Evolutionary conservation across 2,113 vertebrate species (phyloP).

Genomic region (Rhadina sibilatrix): DNA sequence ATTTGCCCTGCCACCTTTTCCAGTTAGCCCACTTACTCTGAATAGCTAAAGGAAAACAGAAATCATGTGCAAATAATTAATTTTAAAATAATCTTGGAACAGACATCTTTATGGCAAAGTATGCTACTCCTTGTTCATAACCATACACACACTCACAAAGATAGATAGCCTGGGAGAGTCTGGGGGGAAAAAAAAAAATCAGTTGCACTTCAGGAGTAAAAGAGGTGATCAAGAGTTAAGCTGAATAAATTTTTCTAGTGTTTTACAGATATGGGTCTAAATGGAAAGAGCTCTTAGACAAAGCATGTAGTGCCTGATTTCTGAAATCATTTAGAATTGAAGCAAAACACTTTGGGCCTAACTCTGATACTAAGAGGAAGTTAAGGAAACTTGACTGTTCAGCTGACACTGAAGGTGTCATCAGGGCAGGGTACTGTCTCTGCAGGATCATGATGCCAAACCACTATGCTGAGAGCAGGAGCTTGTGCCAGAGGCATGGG

Average conservation of each 20-base stretch:
- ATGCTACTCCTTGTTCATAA: neutral
- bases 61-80: neutral
- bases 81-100: neutral
- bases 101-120: neutral
- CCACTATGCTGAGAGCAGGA: neutral
- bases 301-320: neutral
- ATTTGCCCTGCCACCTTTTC: conserved; percentile 2
- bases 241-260: neutral
- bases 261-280: neutral
- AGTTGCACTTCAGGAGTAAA: neutral
- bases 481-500: neutral
- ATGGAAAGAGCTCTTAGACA: neutral
- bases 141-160: neutral
- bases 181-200: neutral
- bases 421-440: neutral
- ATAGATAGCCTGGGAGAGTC: neutral
- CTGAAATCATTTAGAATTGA: neutral
- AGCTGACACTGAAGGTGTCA: neutral
- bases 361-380: neutral
- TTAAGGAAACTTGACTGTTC: neutral
- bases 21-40: neutral
- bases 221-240: neutral
- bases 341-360: neutral
- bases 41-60: neutral
- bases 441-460: neutral